Base-by-base conservation (phyloP, 64 coral and sea anemone species). In the Platygyra sinensis region DNA sequence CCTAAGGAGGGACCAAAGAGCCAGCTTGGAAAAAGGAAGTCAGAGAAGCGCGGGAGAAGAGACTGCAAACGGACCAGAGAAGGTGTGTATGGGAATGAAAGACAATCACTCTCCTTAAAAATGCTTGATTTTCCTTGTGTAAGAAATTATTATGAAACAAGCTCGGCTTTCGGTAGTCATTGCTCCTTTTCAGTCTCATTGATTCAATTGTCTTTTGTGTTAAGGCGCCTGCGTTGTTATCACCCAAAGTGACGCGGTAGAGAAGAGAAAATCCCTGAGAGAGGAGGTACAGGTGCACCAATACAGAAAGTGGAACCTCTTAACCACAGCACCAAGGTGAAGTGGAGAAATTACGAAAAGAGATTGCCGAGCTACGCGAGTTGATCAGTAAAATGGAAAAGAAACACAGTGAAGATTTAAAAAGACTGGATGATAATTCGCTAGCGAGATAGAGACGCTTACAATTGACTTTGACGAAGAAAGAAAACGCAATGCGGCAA, bases 401-500 rank as follows among this genome's bases (percentile, higher is more conserved):
- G 64, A 93, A 87, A 76, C 88, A 94, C 36, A 83, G 82, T 20
- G 95, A 97, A 59, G 52, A 24, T 25, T 60, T 91, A 11, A 91
- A 76, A 61, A 64, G 50, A 72, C 55, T 91, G 25, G 88, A 91
- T 28, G 93, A 88, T 19, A 88, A 60, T 52, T 90, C 22, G 30
- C 24, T 9, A 52, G 57, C 4, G 87, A 97, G 28, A 91, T 97
- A n/a, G 95, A 94, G 80, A 59, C 76, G 57, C 81, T 97, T 14
- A 97, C 83, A 25, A 91, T 49, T 88, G 95, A 97, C 76, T 90
- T 97, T 51, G 91, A 97, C 52, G 95, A 97, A 31, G 91, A 94
- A 64, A 86, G 76, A 71, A 94, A 94, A 52, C 38, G 51, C 36
- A 85, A 85, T 36, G 81, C 81, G 5, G 85, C 72, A n/a, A 13